Percentiles rank a stretch among this genome's conserved stretches.
Evolutionary conservation across 2,113 vertebrate species (phyloP).

Genomic region (Irena cyanogastra): DNA sequence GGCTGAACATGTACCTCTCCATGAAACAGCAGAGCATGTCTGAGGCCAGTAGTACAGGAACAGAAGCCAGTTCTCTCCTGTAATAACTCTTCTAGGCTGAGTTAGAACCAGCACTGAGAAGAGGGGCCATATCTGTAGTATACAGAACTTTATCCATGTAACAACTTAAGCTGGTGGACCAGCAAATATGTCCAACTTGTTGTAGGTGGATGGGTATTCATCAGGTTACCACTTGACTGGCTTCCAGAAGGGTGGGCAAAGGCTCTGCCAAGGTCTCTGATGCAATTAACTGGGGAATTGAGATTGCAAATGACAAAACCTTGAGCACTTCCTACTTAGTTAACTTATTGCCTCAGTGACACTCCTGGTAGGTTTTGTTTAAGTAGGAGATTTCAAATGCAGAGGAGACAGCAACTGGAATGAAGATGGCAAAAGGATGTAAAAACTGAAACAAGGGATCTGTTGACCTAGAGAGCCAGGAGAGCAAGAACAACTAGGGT

Average conservation of each 20-base stretch:
- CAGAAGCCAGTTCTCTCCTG: background rate
- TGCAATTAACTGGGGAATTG: background rate
- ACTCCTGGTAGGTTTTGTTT: background rate
- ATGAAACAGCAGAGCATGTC: background rate
- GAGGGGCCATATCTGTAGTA: background rate
- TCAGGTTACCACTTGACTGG: background rate
- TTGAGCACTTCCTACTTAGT: background rate
- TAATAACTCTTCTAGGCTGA: background rate
- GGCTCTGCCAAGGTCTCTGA: background rate
- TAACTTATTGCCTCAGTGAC: background rate
- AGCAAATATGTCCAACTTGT: background rate
- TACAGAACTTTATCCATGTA: background rate
- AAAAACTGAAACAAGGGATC: background rate
- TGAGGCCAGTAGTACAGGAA: background rate
- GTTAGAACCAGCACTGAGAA: background rate
- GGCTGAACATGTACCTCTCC: background rate
- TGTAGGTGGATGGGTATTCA: background rate
- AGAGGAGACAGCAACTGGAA: background rate
- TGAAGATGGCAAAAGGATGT: background rate
- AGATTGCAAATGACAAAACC: background rate
- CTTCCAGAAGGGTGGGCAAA: background rate
- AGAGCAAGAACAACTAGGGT: background rate
- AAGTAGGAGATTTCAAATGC: background rate
- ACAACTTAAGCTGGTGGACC: background rate
- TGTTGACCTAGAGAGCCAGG: background rate